Base-by-base conservation (phyloP, 2,797 vertebrate species). In the Thripadectes ignobilis region DNA sequence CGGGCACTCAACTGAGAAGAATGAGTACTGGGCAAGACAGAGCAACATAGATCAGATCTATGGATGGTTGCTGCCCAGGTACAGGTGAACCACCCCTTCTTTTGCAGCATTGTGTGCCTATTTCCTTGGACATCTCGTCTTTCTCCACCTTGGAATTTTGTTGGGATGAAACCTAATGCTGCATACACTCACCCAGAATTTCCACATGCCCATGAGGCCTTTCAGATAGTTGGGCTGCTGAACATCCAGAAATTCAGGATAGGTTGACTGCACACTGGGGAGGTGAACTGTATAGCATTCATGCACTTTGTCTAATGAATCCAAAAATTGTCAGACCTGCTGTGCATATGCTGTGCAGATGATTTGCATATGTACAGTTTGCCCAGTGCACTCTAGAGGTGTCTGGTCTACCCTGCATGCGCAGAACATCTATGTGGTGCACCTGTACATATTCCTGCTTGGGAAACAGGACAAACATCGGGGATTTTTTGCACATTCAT, bases 161-260 rank as follows among this genome's bases (percentile, higher is more conserved):
- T 39, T 68, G 72, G 85, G 72, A 75, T 51, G 79, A 88, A 80
- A 92, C 83, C 75, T 65, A 74, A 32, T n/a, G 16, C 36, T 61
- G 38, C 1, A 6, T 71, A 29, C 1, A 2, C 66, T 85, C 58
- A 89, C 22, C 59, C 84, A 85, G 68, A 88, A 54, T 88, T 95
- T 88, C 82, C 82, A 78, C 61, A 14, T 61, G 89, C 82, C 76
- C 85, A 72, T 29, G 16, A 52, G 85, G 79, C 34, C 68, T 75
- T 85, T 68, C 68, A 78, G 85, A 94, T 45, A 91, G 61, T 54
- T 0, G 1, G 51, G 45, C 76, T 92, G 88, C 72, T 84, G 82
- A 96, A 85, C 58, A 80, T 83, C 88, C 73, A 24, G 76, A 95
- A 88, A 91, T 89, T 93, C 89, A 81, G 69, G 82, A 80, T 55